Conservation (phyloP, 2,888 invertebrate genomes). For the Leptarthrus brevirostris region DNA sequence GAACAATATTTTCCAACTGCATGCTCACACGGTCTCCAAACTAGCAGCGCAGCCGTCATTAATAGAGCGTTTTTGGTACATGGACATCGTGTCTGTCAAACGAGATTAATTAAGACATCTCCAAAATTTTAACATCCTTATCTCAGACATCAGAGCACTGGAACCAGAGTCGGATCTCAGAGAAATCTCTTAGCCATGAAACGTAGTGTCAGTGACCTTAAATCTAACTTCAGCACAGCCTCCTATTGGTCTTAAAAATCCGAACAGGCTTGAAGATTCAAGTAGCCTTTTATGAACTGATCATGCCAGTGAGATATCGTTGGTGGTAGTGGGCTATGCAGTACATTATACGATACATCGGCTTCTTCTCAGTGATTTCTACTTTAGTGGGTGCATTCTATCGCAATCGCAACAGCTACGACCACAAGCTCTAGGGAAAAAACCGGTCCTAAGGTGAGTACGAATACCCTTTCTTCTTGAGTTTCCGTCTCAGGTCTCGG, state of each 20-base stretch:
- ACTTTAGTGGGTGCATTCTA: background rate
- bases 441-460: background rate
- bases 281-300: background rate
- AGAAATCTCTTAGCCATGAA: constrained; percentile 16
- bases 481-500: too few relatives aligned
- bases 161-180: constrained; percentile 26
- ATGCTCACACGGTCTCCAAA: too few relatives aligned
- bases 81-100: constrained; percentile 15
- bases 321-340: background rate
- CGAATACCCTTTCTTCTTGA: background rate
- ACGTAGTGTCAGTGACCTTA: constrained; percentile 42
- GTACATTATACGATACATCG: background rate
- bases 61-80: constrained; percentile 24
- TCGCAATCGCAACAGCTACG: background rate
- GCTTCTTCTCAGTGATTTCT: too few relatives aligned
- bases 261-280: background rate
- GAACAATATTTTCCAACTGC: too few relatives aligned
- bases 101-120: constrained; percentile 46
- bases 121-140: constrained; percentile 25
- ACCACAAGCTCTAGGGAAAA: background rate
- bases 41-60: background rate
- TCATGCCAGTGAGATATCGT: background rate
- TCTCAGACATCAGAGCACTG: constrained; percentile 1
- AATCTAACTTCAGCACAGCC: constrained; percentile 12
- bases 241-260: background rate